These are phyloP conservation scores for Porites divaricata DNA, from an alignment of 92 coral and sea anemone genomes.

Conservation along the genomic window DNA sequence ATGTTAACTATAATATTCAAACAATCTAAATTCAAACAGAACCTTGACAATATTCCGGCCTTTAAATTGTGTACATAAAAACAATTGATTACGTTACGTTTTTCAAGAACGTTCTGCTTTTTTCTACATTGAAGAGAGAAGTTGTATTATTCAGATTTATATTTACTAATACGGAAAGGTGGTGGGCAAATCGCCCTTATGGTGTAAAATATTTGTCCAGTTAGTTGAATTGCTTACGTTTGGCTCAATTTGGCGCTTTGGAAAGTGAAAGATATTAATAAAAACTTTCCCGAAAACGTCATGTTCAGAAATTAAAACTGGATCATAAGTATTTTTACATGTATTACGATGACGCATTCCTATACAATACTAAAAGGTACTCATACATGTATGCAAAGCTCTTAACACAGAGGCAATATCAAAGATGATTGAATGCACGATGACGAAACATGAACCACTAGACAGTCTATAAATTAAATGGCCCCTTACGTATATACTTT, in stretches of 20 bases:
- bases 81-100: neutral
- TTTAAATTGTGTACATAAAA: neutral
- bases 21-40: neutral
- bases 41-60: neutral
- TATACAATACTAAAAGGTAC: neutral
- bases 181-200: neutral
- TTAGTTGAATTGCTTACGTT: neutral
- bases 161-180: neutral
- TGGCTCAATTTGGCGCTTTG: neutral
- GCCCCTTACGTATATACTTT: too few species aligned
- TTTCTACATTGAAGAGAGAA: neutral
- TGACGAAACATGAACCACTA: too few species aligned
- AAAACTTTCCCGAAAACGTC: slow-evolving; percentile 10
- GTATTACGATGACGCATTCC: slow-evolving; percentile 26
- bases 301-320: neutral
- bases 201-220: neutral
- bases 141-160: neutral
- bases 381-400: neutral
- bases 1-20: neutral
- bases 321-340: neutral
- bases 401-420: slow-evolving; percentile 9
- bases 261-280: neutral
- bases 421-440: neutral
- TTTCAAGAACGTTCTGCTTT: neutral
- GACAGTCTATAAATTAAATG: too few species aligned